Base-by-base conservation (phyloP, 2,888 invertebrate genomes). In the Phortica okadai region DNA sequence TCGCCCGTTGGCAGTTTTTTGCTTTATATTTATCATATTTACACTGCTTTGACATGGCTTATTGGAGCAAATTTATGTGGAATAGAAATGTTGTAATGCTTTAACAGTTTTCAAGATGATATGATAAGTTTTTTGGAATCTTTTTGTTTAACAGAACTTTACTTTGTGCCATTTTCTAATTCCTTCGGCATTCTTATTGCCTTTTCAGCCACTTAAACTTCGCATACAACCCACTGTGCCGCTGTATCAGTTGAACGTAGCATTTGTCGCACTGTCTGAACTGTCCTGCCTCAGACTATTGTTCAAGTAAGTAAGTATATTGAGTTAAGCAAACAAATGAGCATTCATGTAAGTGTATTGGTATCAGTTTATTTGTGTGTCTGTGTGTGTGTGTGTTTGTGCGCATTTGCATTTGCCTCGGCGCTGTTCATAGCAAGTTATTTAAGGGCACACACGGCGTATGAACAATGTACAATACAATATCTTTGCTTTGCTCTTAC, bases 301-400 rank as follows among this genome's bases (percentile, higher is more conserved):
- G 50, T 50, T 33, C 33, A 5, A 5, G 50, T 11, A 5, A 5
- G 50, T 11, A 14, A 50, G 50, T 50, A 8, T 50, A 50, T 50
- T 50, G 50, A 50, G 50, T 50, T 50, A 50, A 50, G 50, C 50
- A 50, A 50, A 50, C 50, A 50, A 50, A 50, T 50, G 50, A 50
- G 50, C 50, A 50, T 50, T 50, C 6, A 3, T 50, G 50, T 6
- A 50, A 50, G 50, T 50, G 14, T 50, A 50, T 50, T 8, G 14
- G 10, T 50, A 50, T 3, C 10, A 14, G 10, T 50, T 8, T 50
- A 50, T 50, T 11, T 14, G 50, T 14, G 14, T 50, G 8, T 6
- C 2, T 50, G 14, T 14, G 14, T 50, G 50, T 50, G 50, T 50
- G 14, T 50, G 50, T 11, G 14, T 50, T 2, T 50, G 14, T 50